A percentile compares a stretch with the other conserved stretches of the same genome.
These are phyloP conservation scores for Megaceryle torquata DNA, from an alignment of 2,113 vertebrate genomes.

Conservation along the genomic window DNA sequence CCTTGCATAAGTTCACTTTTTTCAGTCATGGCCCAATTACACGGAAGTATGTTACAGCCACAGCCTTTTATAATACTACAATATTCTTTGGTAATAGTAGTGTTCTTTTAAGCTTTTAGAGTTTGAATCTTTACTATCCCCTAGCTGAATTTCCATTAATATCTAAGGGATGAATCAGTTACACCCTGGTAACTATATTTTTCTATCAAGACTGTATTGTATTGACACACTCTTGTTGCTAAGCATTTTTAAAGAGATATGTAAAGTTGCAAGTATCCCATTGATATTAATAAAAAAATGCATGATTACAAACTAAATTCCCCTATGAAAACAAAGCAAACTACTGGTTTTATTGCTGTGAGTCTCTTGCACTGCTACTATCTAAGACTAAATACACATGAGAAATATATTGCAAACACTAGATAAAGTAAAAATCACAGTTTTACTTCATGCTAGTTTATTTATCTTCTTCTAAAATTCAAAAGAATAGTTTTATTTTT, in stretches of 20 bases:
- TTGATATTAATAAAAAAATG: neutral
- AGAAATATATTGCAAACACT: neutral
- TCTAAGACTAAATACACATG: neutral
- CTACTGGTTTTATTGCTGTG: constrained; percentile 1
- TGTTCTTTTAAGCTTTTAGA: neutral
- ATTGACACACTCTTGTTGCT: neutral
- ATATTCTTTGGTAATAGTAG: neutral
- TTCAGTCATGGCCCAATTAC: neutral
- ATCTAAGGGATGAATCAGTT: neutral
- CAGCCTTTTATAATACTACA: neutral
- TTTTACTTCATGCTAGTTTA: neutral
- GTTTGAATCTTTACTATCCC: neutral
- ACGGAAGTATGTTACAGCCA: neutral
- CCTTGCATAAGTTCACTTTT: neutral
- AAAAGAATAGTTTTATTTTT: neutral
- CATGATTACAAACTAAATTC: neutral
- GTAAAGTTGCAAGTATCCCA: neutral
- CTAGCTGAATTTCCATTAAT: neutral
- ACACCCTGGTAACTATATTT: neutral
- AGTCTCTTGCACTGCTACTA: neutral
- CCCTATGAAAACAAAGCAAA: neutral
- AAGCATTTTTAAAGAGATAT: neutral
- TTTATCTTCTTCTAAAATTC: constrained; percentile 1
- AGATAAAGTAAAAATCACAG: neutral
- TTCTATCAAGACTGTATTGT: neutral